Conservation (phyloP, 53 echinoderm and acorn worm species). For the Holothuria scabra region DNA sequence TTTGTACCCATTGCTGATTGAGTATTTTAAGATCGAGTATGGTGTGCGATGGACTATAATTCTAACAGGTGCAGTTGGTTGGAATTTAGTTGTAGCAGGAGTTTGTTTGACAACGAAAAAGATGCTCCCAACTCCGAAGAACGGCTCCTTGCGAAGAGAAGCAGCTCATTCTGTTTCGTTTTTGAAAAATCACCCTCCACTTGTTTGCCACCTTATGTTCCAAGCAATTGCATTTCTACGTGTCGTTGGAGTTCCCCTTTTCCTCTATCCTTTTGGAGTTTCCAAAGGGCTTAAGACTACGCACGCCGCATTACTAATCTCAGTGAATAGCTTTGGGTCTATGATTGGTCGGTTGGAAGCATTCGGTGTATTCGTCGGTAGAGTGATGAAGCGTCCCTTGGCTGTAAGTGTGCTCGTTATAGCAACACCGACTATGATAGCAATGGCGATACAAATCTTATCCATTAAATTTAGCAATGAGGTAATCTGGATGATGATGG, state of each 20-base stretch:
- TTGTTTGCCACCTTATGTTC: neutral
- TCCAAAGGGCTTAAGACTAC: neutral
- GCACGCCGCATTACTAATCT: neutral
- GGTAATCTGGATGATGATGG: neutral
- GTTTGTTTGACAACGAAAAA: slow-evolving; percentile 4
- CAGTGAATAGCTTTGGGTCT: neutral
- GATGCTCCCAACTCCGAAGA: neutral
- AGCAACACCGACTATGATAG: neutral
- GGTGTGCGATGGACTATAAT: slow-evolving; percentile 22
- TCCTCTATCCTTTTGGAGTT: neutral
- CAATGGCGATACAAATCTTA: neutral
- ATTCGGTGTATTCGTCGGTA: neutral
- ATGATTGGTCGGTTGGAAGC: neutral
- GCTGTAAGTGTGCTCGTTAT: neutral
- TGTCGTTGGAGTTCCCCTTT: neutral
- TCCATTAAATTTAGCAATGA: neutral
- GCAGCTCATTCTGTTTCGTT: neutral
- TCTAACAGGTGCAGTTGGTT: neutral
- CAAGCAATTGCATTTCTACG: neutral
- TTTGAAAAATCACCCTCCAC: neutral
- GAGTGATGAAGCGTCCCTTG: neutral
- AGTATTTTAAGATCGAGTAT: neutral
- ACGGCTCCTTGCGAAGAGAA: no score
- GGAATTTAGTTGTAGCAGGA: neutral
- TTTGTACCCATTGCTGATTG: neutral